Conservation (phyloP, 2,797 vertebrate species). For the Linurgus olivaceus region DNA sequence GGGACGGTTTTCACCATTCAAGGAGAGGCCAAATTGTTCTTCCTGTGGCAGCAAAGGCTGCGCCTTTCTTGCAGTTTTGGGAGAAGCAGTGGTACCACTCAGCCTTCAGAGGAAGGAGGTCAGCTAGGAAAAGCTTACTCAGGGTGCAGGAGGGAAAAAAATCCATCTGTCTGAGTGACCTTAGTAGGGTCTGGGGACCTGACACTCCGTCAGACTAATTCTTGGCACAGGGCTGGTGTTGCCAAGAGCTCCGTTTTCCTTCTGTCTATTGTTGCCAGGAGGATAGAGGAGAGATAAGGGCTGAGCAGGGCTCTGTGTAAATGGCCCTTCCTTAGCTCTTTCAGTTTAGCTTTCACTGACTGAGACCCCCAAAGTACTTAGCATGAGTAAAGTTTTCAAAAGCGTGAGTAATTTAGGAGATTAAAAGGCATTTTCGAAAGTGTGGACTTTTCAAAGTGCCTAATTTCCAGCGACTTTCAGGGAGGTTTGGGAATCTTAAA, state of each 20-base stretch:
- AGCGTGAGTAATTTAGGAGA: conserved; percentile 32
- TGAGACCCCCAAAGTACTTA: conserved; percentile 12
- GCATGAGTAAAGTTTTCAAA: conserved; percentile 40
- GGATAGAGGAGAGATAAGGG: conserved; percentile 13
- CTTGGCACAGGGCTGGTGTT: conserved; percentile 24
- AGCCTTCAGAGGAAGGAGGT: background rate
- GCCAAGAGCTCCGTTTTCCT: background rate
- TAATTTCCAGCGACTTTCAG: conserved; percentile 20
- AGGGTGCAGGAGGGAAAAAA: background rate
- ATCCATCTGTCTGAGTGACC: background rate
- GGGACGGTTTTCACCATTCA: background rate
- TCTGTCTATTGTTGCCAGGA: background rate
- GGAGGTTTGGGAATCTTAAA: conserved; percentile 10
- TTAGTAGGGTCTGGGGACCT: background rate
- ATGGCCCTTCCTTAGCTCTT: background rate
- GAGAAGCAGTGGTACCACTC: background rate
- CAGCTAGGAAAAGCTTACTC: background rate
- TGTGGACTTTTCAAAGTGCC: conserved; percentile 18
- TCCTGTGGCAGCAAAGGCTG: background rate
- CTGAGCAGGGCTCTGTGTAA: background rate
- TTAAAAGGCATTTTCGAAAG: conserved; percentile 50
- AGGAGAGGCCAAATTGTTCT: background rate
- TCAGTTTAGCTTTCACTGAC: conserved; percentile 21
- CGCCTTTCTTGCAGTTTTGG: background rate
- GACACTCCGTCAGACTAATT: background rate